Base-by-base conservation (phyloP, 1,140 invertebrate genomes). In the Planococcus citri region DNA sequence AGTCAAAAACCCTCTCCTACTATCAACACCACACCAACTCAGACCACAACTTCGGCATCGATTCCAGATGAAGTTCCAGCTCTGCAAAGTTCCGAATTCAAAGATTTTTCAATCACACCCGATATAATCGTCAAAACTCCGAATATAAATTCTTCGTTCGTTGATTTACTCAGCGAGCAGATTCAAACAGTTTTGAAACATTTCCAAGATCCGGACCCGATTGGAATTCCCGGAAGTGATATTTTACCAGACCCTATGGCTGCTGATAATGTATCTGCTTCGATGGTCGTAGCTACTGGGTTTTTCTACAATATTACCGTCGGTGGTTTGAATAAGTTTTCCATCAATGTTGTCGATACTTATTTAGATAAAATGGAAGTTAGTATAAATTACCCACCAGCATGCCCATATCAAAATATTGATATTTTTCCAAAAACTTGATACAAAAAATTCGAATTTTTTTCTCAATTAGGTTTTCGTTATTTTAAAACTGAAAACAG, bases 121-220 rank as follows among this genome's bases (percentile, higher is more conserved):
- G 17, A n/a, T 51, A 20, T 51, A 20, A n/a, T 20, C n/a, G 17
- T 51, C 2, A n/a, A 6, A 17, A n/a, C 41, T 51, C n/a, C 41
- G 17, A n/a, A 17, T 17, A 51, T n/a, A 20, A 51, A 51, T 51
- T 2, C 17, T 51, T 51, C 60, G 3, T 27, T 72, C 27, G 69
- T 57, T 0, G 69, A 71, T 24, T 74, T 72, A 57, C 38, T 76
- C 9, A 75, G 74, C 61, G 70, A 76, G 38, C 85, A 89, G 73
- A 83, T 92, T 37, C 79, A 86, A 27, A 78, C 80, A 27, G 81
- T 92, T 10, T 75, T 94, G 21, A 85, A 88, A 51, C 89, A 92
- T 75, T 92, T 88, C 76, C 89, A 92, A 77, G 84, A 91, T 74
- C 80, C 85, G 60, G 87, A 92, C 78, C 87, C 87, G 0, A 78